phyloP scores from a whole-genome alignment of 2,113 vertebrate species.

The Thinocorus orbignyianus region DNA sequence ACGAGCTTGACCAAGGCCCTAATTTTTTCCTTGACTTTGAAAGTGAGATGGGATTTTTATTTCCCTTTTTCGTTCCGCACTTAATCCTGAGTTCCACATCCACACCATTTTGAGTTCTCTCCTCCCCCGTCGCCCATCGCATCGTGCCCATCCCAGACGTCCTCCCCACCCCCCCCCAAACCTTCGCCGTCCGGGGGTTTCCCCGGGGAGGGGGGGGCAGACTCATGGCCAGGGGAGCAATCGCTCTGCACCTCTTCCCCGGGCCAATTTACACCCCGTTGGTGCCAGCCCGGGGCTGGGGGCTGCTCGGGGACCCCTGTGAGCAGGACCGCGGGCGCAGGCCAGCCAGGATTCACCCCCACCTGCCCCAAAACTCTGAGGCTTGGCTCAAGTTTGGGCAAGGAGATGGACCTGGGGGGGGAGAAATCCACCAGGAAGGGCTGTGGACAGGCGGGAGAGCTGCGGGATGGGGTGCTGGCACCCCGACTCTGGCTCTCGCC shows the following conservation, averaged over 20 bases:
- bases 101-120: conserved; percentile 58
- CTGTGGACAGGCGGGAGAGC: conserved; percentile 1
- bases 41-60: conserved; percentile 88
- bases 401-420: not conserved
- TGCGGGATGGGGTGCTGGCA: not conserved
- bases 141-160: conserved; percentile 25
- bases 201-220: not conserved
- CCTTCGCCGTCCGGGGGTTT: not conserved
- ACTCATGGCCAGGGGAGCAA: not conserved
- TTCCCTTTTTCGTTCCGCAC: conserved; percentile 72
- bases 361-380: not conserved
- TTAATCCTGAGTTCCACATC: conserved; percentile 50
- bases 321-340: not conserved
- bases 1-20: conserved; percentile 94
- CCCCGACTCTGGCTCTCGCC: not conserved
- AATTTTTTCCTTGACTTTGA: conserved; percentile 99
- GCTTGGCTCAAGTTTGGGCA: not conserved
- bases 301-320: not conserved
- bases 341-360: not conserved
- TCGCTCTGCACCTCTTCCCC: not conserved
- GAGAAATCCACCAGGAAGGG: not conserved
- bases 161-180: not conserved
- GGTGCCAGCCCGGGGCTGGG: not conserved
- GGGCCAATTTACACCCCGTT: not conserved
- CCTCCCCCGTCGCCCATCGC: conserved; percentile 17